Base-by-base conservation (phyloP, 2,888 invertebrate species). In the Drosophila mayaguana region DNA sequence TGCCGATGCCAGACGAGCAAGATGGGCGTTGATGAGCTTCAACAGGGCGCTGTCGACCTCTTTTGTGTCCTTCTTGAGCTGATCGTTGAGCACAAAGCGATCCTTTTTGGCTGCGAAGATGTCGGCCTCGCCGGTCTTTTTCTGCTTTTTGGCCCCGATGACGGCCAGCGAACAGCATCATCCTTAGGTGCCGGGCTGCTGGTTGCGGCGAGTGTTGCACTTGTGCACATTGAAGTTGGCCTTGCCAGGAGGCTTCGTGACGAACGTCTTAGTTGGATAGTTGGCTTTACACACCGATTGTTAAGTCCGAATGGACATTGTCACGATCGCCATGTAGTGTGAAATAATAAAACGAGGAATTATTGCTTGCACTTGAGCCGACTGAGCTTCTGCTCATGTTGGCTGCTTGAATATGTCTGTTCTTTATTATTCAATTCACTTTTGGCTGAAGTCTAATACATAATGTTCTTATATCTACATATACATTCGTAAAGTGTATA, bases 101-200 rank as follows among this genome's bases (percentile, higher is more conserved):
- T 97, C 97, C 94, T 98, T 98, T 94, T 98, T 98, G 66, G 96
- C 95, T 73, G 97, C 97, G 92, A 99, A 99, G 91, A 99, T 98
- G 90, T 99, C 98, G 76, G 98, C 98, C 83, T 98, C 97, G 83
- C 96, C 96, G 91, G 96, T 96, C 9, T 95, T 94, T 89, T 97
- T 96, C 94, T 97, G 97, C 92, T 96, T 96, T 93, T 96, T 96
- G 51, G 86, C 99, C 99, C 91, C 98, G 97, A 92, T 99, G 99
- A 72, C 96, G 95, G 69, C 99, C 99, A 80, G 99, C 99, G 78
- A 99, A 94, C 75, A 99, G 93, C 91, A 99, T 98, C 55, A 99
- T 95, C n/a, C n/a, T n/a, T n/a, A n/a, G 1, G 98, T 97, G 83
- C 99, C 99, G 2, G 98, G 97, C 6, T 95, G 96, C 80, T 99